Evolutionary conservation across 2,888 invertebrate species (phyloP), one percentile per base, ranked within the genome.

Genomic region (Marasmarcha lunaedactyla): DNA sequence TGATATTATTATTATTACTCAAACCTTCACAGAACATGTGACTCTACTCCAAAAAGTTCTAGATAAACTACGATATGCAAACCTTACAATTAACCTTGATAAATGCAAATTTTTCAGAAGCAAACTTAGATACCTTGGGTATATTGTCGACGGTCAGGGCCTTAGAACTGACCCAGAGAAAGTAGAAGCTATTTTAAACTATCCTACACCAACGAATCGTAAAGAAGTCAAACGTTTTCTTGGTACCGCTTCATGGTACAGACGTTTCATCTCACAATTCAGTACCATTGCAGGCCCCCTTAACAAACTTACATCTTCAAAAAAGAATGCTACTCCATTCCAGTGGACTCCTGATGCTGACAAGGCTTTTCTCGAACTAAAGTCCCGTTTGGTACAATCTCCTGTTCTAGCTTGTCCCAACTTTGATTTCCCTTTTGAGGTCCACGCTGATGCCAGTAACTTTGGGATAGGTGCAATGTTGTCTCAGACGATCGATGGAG

Each of bases 171-270:
- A 54, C 14, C 51, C 51, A 1, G 45, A 43, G 3, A 54, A 51
- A 25, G 41, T 51, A 1, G 36, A 45, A 1, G 42, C 51, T 0
- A 53, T 57, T 9, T 4, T 42, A 1, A 47, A 51, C 9, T 51
- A 42, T 14, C 49, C 50, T 3, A 46, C 46, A 2, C 54, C 56
- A 6, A 46, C 44, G 12, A 44, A 39, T 33, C 36, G 42, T 1
- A 52, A 52, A 30, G 52, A 56, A 6, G 40, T 54, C 1, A 43
- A 39, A 12, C 39, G 50, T 1, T 55, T 57, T 34, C n/a, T 53
- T 1, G 53, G 51, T 4, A 50, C 48, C 3, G 48, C 51, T 5
- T 37, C 50, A 5, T 56, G 52, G 53, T 54, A 52, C 39, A 40
- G 56, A 0, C 35, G 50, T 1, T 54, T 54, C 15, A 40, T 52